Evolutionary conservation across 2,888 invertebrate species (phyloP).

Genomic region (Drosophila fulvimacula): DNA sequence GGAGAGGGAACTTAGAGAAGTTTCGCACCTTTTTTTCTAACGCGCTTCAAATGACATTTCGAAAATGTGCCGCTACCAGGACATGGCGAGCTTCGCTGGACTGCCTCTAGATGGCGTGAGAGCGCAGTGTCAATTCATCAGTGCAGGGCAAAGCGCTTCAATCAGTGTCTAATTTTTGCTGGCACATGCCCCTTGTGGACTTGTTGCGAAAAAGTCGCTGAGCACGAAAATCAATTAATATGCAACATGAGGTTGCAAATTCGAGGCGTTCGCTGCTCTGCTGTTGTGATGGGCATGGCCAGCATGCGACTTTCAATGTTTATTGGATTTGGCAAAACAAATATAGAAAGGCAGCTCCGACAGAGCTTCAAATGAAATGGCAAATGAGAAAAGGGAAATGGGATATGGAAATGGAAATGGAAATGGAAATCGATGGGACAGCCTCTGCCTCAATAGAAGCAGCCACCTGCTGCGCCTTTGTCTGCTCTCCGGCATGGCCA

Average conservation of each 20-base stretch:
- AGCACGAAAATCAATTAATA: constrained; percentile 78
- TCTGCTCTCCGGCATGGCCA: constrained; percentile 19
- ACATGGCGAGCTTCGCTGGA: background rate
- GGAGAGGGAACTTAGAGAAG: constrained; percentile 47
- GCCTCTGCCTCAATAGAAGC: background rate
- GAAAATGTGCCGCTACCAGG: constrained; percentile 29
- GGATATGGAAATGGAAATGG: constrained; percentile 46
- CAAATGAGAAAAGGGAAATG: constrained; percentile 32
- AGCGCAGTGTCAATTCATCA: constrained; percentile 11
- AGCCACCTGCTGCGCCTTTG: constrained; percentile 76
- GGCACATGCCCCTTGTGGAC: background rate
- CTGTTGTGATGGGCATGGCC: constrained; percentile 53
- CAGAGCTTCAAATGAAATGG: constrained; percentile 22
- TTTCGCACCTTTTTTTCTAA: constrained; percentile 63
- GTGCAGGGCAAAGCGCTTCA: constrained; percentile 25
- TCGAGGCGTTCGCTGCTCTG: constrained; percentile 36
- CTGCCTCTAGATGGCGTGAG: constrained; percentile 59
- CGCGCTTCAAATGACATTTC: constrained; percentile 50
- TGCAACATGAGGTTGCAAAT: constrained; percentile 71
- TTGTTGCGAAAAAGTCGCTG: constrained; percentile 28
- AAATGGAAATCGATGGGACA: constrained; percentile 64
- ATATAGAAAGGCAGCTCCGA: constrained; percentile 27
- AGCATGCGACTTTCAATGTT: constrained; percentile 62
- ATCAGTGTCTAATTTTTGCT: constrained; percentile 24
- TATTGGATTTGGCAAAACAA: constrained; percentile 70